A percentile compares a stretch with the other conserved stretches of the same genome.
Evolutionary conservation across 92 coral and sea anemone genomes (phyloP).

Genomic region (Epizoanthus ramosus): DNA sequence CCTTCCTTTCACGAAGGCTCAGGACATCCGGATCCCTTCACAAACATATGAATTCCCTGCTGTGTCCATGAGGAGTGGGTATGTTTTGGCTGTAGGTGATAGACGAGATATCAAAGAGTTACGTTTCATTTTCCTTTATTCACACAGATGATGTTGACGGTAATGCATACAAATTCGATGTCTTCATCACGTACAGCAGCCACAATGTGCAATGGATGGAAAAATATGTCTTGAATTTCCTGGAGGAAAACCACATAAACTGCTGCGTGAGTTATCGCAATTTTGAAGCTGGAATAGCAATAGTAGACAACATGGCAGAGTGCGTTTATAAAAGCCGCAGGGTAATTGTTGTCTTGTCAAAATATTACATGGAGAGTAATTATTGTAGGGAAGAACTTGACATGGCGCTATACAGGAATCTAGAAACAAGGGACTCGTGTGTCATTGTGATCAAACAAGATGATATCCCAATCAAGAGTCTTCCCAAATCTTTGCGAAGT

Average conservation of each 20-base stretch:
- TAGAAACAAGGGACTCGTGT: conserved; percentile 35
- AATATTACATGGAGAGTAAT: conserved; percentile 69
- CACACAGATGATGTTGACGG: conserved; percentile 60
- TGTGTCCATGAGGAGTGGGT: too few relatives aligned
- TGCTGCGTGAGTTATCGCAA: conserved; percentile 69
- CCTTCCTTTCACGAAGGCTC: too few relatives aligned
- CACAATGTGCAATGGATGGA: conserved; percentile 82
- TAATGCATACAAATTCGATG: conserved; percentile 59
- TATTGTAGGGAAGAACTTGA: conserved; percentile 78
- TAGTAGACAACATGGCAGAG: conserved; percentile 79
- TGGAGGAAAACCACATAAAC: conserved; percentile 47
- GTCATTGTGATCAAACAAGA: conserved; percentile 65
- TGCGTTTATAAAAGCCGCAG: conserved; percentile 77
- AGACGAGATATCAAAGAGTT: not conserved
- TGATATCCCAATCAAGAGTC: conserved; percentile 48
- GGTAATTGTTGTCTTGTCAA: conserved; percentile 78
- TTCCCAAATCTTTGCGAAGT: conserved; percentile 65
- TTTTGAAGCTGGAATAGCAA: conserved; percentile 69
- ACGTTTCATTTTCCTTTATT: not conserved
- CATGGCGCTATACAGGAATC: conserved; percentile 64
- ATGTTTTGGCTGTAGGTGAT: too few relatives aligned
- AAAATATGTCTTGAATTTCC: conserved; percentile 42
- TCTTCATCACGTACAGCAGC: conserved; percentile 85
- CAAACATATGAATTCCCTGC: too few relatives aligned
- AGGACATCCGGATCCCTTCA: too few relatives aligned